Conservation (phyloP, 2,888 invertebrate species). For the Mylabris sibirica region DNA sequence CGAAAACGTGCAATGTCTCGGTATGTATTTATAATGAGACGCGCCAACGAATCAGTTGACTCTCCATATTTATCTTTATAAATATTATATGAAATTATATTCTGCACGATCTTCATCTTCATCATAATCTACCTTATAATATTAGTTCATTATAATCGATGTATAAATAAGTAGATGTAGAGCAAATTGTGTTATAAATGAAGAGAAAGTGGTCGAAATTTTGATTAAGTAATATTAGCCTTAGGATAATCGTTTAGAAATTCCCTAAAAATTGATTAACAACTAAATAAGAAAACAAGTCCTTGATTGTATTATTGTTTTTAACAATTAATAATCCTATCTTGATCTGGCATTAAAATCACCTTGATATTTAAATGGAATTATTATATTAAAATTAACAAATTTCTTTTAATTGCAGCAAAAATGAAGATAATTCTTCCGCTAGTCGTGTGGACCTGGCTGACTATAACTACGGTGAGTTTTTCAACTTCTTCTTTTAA, state of each 20-base stretch:
- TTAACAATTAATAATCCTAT: background rate
- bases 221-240: background rate
- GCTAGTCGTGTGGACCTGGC: constrained; percentile 90
- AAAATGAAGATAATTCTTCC: constrained; percentile 93
- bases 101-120: background rate
- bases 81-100: background rate
- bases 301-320: background rate
- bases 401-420: constrained; percentile 73
- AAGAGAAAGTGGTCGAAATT: constrained; percentile 12
- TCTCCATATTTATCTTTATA: background rate
- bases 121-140: background rate
- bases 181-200: too few relatives aligned
- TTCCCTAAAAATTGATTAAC: background rate
- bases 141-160: background rate
- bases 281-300: background rate
- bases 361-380: background rate
- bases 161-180: background rate
- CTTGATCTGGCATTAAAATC: constrained; percentile 7
- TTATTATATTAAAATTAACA: background rate
- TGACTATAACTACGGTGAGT: constrained; percentile 84
- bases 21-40: constrained; percentile 12
- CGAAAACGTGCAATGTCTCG: constrained; percentile 21
- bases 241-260: background rate
- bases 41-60: constrained; percentile 2
- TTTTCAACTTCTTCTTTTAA: constrained; percentile 25